These are phyloP conservation scores for Dynastes grantii DNA, from an alignment of 2,888 invertebrate genomes.

Conservation along the genomic window DNA sequence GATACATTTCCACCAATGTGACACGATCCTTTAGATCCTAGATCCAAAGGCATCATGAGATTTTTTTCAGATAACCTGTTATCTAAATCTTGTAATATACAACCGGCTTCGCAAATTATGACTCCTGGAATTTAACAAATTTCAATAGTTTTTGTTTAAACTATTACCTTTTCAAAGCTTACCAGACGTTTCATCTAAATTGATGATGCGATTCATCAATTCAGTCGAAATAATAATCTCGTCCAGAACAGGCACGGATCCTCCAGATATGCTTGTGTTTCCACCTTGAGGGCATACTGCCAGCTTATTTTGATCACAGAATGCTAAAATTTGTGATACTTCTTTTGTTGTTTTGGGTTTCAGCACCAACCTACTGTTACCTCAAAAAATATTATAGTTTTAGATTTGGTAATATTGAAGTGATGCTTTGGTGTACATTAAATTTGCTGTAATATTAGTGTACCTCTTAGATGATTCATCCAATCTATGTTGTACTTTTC, in stretches of 20 bases:
- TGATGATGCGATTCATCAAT: conserved; percentile 89
- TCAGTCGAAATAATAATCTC: conserved; percentile 92
- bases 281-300: conserved; percentile 98
- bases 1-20: conserved; percentile 97
- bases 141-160: background rate
- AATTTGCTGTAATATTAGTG: conserved; percentile 48
- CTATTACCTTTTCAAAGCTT: conserved; percentile 49
- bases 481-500: conserved; percentile 91
- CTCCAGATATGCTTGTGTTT: conserved; percentile 96
- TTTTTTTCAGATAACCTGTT: conserved; percentile 79
- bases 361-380: conserved; percentile 86
- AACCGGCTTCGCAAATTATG: conserved; percentile 91
- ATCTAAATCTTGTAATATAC: conserved; percentile 90
- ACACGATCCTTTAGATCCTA: conserved; percentile 97
- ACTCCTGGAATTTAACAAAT: conserved; percentile 73
- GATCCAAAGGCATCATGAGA: conserved; percentile 94
- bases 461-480: conserved; percentile 90
- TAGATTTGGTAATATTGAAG: background rate
- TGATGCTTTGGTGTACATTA: background rate
- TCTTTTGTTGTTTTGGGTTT: conserved; percentile 91
- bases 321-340: conserved; percentile 87
- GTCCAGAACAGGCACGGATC: conserved; percentile 97
- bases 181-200: conserved; percentile 89
- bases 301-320: conserved; percentile 86
- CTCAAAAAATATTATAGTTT: conserved; percentile 70